Evolutionary conservation across 2,113 vertebrate species (phyloP).

Genomic region (Pongo pygmaeus): DNA sequence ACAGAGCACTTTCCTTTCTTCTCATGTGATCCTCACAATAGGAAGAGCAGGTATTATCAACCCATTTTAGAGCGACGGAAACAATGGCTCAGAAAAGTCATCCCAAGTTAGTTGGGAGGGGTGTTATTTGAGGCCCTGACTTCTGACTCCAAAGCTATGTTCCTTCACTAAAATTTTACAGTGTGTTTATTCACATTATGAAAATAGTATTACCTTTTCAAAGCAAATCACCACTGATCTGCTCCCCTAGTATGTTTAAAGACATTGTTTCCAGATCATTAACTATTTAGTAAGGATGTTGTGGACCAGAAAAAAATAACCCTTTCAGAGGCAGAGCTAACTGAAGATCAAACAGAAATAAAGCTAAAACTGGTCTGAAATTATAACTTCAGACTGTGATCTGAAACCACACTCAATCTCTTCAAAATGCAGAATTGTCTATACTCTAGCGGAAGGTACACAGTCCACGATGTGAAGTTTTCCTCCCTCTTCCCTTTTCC

Average conservation of each 20-base stretch:
- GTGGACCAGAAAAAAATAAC: slow-evolving; percentile 61
- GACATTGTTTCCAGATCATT: slow-evolving; percentile 70
- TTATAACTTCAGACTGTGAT: slow-evolving; percentile 10
- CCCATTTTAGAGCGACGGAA: background rate
- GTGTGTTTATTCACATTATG: background rate
- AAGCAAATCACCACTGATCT: background rate
- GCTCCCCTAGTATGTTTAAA: slow-evolving; percentile 40
- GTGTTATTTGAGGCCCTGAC: background rate
- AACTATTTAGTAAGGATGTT: slow-evolving; percentile 63
- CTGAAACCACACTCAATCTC: slow-evolving; percentile 16
- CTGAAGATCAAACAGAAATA: slow-evolving; percentile 66
- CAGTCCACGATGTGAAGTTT: background rate
- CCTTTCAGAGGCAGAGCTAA: background rate
- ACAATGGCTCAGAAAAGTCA: slow-evolving; percentile 31
- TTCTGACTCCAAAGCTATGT: background rate
- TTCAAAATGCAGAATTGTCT: background rate
- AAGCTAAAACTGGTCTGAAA: slow-evolving; percentile 49
- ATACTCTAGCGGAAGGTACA: background rate
- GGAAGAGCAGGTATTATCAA: background rate
- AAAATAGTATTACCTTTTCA: slow-evolving; percentile 44
- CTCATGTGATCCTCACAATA: background rate
- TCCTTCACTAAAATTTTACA: background rate
- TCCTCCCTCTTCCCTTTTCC: background rate
- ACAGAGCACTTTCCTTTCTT: background rate
- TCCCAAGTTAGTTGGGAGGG: background rate